These are phyloP conservation scores for Cataglyphis albicans DNA, from an alignment of 2,888 invertebrate species.

Conservation along the genomic window DNA sequence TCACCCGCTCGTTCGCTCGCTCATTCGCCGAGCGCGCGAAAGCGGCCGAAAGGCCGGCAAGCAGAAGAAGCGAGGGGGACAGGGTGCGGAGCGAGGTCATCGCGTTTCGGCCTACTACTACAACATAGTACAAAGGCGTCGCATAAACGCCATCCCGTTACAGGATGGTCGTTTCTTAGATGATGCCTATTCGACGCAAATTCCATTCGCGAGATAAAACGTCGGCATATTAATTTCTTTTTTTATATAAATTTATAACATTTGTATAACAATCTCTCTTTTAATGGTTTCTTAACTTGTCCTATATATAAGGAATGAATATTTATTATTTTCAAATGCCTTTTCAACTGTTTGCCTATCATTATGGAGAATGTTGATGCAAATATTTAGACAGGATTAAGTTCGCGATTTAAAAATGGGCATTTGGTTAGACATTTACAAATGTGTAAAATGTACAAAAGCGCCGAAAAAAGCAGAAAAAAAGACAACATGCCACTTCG, in stretches of 20 bases:
- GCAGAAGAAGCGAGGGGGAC: slow-evolving; percentile 52
- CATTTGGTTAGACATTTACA: neutral
- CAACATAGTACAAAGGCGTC: slow-evolving; percentile 52
- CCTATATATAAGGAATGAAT: neutral
- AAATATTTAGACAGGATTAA: neutral
- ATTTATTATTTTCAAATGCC: neutral
- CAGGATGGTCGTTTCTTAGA: slow-evolving; percentile 49
- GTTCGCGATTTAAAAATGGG: neutral
- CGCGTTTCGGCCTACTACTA: slow-evolving; percentile 49
- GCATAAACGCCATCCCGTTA: slow-evolving; percentile 68
- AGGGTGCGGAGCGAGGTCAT: slow-evolving; percentile 48
- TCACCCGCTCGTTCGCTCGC: slow-evolving; percentile 31
- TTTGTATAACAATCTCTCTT: neutral
- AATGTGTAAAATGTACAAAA: neutral
- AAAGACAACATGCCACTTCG: neutral
- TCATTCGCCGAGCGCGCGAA: slow-evolving; percentile 41
- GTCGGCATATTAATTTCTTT: neutral
- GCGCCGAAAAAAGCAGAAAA: neutral
- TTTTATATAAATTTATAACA: neutral
- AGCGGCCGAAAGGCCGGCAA: slow-evolving; percentile 64
- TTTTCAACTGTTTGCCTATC: neutral
- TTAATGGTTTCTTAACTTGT: neutral
- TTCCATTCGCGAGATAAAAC: neutral
- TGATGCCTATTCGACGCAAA: slow-evolving; percentile 1
- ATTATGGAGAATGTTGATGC: neutral